Conservation (phyloP, 2,888 invertebrate species). For the Melinaea marsaeus region DNA sequence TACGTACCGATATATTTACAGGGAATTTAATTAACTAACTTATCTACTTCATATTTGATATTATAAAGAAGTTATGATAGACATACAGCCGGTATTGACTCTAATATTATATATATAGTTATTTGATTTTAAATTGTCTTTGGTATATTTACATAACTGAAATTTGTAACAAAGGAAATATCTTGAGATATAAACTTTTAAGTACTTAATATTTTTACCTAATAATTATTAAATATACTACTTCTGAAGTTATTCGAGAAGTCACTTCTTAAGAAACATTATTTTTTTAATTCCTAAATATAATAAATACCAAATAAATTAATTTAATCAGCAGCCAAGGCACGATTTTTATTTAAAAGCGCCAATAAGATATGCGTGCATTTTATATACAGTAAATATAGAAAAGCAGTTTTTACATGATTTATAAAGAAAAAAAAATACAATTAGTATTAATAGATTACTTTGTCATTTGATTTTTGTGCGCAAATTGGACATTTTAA, state of each 20-base stretch:
- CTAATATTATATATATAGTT: no score
- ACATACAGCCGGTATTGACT: no score
- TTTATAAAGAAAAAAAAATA: no score
- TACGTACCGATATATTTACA: no score
- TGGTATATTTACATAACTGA: slow-evolving; percentile 1
- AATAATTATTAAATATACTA: neutral
- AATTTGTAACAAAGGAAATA: no score
- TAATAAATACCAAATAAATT: no score
- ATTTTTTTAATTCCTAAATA: neutral
- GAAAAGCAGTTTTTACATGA: neutral
- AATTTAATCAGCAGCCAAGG: slow-evolving; percentile 29
- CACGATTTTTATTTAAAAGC: slow-evolving; percentile 24
- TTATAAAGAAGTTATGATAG: no score
- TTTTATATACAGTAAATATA: neutral
- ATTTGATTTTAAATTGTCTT: neutral
- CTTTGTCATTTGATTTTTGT: neutral
- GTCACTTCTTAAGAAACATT: neutral
- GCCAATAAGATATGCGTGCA: slow-evolving; percentile 23
- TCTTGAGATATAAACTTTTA: neutral
- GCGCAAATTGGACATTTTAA: slow-evolving; percentile 4
- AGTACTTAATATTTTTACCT: neutral
- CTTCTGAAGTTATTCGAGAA: neutral
- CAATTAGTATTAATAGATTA: neutral
- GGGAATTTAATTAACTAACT: no score
- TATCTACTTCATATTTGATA: no score